Evolutionary conservation across 2,113 vertebrate genomes (phyloP).

Genomic region (Cebus imitator): DNA sequence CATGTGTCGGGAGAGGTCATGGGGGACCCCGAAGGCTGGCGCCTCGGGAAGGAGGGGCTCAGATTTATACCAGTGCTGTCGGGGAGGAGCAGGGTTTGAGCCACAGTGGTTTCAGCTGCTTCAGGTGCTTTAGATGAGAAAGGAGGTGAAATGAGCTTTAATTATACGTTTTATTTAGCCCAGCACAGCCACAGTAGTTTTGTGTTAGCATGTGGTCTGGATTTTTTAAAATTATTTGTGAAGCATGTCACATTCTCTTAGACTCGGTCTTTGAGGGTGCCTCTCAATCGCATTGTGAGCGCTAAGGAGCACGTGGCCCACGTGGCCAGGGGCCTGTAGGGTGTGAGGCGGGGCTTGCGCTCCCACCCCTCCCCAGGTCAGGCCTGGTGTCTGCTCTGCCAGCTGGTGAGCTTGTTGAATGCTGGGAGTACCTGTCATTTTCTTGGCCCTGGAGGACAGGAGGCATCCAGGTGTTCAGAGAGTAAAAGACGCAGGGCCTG

Average conservation of each 20-base stretch:
- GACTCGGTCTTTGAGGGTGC: background rate
- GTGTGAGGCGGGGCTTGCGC: no score
- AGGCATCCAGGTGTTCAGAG: no score
- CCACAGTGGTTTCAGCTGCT: rapidly evolving
- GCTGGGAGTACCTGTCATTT: background rate
- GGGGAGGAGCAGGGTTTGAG: rapidly evolving
- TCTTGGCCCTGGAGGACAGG: background rate
- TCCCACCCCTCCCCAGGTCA: background rate
- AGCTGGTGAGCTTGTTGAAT: background rate
- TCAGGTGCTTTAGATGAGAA: rapidly evolving
- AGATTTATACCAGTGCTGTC: rapidly evolving
- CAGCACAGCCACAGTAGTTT: background rate
- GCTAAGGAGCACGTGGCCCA: rapidly evolving
- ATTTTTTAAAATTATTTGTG: rapidly evolving
- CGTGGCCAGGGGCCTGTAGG: no score
- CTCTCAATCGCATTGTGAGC: rapidly evolving
- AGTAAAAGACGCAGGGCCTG: no score
- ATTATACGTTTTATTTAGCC: background rate
- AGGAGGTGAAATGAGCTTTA: rapidly evolving
- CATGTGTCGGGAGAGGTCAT: background rate
- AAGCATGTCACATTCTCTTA: background rate
- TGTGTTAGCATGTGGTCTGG: rapidly evolving
- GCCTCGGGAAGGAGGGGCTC: background rate
- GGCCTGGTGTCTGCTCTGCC: rapidly evolving
- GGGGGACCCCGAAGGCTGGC: rapidly evolving